Percentiles rank a stretch among this genome's conserved stretches.
Evolutionary conservation across 2,888 invertebrate genomes (phyloP).

Genomic region (Cephonodes hylas): DNA sequence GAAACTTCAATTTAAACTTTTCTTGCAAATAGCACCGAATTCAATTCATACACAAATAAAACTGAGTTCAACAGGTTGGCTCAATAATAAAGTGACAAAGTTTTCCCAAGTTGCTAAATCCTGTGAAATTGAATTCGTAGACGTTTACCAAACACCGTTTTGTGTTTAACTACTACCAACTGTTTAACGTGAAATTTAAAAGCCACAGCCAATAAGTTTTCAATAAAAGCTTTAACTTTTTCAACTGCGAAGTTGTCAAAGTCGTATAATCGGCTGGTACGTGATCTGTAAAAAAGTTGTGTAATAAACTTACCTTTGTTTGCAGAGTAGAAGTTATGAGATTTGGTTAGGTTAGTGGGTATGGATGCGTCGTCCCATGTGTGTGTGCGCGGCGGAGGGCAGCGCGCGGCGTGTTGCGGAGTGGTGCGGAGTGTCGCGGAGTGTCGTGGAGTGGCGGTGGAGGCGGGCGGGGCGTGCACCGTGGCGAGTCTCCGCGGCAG

Average conservation of each 20-base stretch:
- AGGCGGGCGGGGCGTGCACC: slow-evolving; percentile 61
- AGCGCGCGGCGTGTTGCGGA: slow-evolving; percentile 24
- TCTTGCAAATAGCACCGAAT: slow-evolving; percentile 33
- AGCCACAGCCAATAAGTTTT: not conserved
- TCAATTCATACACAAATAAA: slow-evolving; percentile 28
- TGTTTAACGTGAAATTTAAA: not conserved
- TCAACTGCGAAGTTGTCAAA: not conserved
- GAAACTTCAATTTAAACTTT: slow-evolving; percentile 24
- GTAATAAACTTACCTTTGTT: not conserved
- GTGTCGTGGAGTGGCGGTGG: slow-evolving; percentile 38
- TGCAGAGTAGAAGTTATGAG: not conserved
- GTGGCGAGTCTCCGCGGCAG: slow-evolving; percentile 59
- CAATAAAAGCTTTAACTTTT: not conserved
- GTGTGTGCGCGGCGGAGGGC: slow-evolving; percentile 18
- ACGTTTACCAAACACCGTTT: not conserved
- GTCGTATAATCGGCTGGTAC: too few relatives aligned
- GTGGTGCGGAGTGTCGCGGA: slow-evolving; percentile 22
- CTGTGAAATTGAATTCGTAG: slow-evolving; percentile 18
- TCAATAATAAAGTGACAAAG: slow-evolving; percentile 39
- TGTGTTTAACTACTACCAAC: not conserved
- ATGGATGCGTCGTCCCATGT: slow-evolving; percentile 20
- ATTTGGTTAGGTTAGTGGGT: slow-evolving; percentile 12
- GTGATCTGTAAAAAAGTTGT: not conserved
- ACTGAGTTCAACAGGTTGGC: slow-evolving; percentile 54
- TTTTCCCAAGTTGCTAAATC: slow-evolving; percentile 30